Evolutionary conservation across 2,113 vertebrate species (phyloP).

Genomic region (Lampris incognitus): DNA sequence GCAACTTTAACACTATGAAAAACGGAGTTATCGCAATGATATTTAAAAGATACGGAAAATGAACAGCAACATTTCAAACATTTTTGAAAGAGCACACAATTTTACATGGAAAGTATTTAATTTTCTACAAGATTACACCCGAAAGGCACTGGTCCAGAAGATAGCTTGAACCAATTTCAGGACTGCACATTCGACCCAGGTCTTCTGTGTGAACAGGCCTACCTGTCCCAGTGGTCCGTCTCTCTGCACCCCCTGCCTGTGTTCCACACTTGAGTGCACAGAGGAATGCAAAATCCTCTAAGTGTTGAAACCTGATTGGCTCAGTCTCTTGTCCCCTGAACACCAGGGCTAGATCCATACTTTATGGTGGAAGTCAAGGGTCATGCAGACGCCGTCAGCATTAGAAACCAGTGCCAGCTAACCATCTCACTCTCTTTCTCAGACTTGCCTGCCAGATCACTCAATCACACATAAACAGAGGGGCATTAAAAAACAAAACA

Average conservation of each 20-base stretch:
- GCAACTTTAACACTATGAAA: background rate
- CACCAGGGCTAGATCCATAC: slow-evolving; percentile 56
- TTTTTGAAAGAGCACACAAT: background rate
- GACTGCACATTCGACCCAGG: background rate
- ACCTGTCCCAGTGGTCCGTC: slow-evolving; percentile 67
- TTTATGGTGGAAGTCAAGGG: slow-evolving; percentile 63
- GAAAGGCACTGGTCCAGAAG: slow-evolving; percentile 12
- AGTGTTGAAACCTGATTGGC: slow-evolving; percentile 61
- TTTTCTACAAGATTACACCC: slow-evolving; percentile 12
- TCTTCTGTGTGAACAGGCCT: slow-evolving; percentile 6
- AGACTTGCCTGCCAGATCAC: slow-evolving; percentile 27
- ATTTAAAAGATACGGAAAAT: no score
- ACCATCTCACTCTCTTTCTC: slow-evolving; percentile 32
- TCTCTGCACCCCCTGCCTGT: slow-evolving; percentile 45
- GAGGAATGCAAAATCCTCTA: slow-evolving; percentile 77
- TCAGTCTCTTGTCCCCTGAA: slow-evolving; percentile 55
- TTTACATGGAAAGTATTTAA: background rate
- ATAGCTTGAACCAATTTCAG: slow-evolving; percentile 36
- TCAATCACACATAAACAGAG: slow-evolving; percentile 19
- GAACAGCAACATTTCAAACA: no score
- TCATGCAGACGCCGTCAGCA: slow-evolving; percentile 75
- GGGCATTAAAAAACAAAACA: slow-evolving; percentile 23
- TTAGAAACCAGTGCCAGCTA: slow-evolving; percentile 73
- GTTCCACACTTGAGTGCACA: slow-evolving; percentile 75
- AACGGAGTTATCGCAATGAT: no score